phyloP scores from a whole-genome alignment of 2,113 vertebrate species.

The Cyanocitta stelleri region DNA sequence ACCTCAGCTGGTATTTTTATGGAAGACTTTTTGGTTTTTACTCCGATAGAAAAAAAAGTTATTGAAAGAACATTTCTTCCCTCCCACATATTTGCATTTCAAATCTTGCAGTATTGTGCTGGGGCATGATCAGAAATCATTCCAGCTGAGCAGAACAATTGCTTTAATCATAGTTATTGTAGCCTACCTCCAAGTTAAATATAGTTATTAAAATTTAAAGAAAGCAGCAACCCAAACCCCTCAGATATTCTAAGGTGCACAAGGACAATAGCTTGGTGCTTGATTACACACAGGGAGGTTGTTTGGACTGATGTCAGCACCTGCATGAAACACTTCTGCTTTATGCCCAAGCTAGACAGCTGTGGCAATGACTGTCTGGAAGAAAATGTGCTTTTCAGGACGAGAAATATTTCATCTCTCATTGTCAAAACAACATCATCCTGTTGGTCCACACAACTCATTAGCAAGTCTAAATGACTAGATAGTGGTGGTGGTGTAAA shows the following conservation, averaged over 20 bases:
- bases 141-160: constrained; percentile 47
- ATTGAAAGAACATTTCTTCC: background rate
- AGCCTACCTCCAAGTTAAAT: constrained; percentile 33
- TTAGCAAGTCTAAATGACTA: background rate
- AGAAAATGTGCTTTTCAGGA: background rate
- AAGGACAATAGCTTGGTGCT: constrained; percentile 43
- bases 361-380: background rate
- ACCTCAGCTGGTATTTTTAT: background rate
- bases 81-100: constrained; percentile 11
- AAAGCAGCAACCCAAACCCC: background rate
- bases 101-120: constrained; percentile 5
- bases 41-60: background rate
- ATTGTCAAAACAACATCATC: background rate
- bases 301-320: background rate
- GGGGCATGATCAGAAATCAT: constrained; percentile 19
- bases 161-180: constrained; percentile 45
- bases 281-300: background rate
- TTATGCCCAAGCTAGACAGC: background rate
- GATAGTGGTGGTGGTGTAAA: background rate
- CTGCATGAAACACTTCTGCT: background rate
- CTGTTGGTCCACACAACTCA: background rate
- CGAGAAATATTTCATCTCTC: background rate
- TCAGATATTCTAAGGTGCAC: background rate
- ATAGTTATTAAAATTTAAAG: constrained; percentile 37
- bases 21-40: background rate